Evolutionary conservation across 2,113 vertebrate species (phyloP), one percentile per base, ranked within the genome.

Genomic region (Bubo blakistoni): DNA sequence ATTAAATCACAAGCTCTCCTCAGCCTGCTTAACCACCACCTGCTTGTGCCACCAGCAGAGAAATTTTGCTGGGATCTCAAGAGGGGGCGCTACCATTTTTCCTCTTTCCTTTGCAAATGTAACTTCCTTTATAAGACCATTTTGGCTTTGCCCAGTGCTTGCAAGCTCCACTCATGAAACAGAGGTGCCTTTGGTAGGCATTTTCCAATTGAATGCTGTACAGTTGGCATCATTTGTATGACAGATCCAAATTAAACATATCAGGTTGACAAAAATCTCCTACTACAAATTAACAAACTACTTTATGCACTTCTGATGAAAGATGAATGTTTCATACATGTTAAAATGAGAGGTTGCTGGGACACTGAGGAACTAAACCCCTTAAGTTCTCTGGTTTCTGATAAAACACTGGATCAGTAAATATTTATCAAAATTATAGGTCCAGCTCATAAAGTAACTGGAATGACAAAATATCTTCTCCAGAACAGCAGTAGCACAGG

Each of bases 271-370:
- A 97, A 86, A 97, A 95, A 71, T 52, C 20, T 84, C n/a, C 25
- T 70, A 67, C 91, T 95, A 91, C 88, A 96, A 97, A 96, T 96
- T 81, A 94, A 85, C 27, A 77, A 91, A 59, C 44, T 46, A 86
- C 58, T 96, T 97, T 92, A 96, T 97, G 89, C 61, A 90, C 70
- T 96, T 78, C 46, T 69, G 79, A 85, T 96, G 96, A 97, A 97
- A 98, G 96, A 96, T 47, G 25, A 95, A 97, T 96, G 91, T 85
- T 92, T 87, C 59, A 76, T 62, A 91, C 46, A 78, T 5, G 1
- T 88, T 92, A 92, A 97, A 95, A 76, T 94, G 92, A 96, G 94
- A 96, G 85, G 90, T 85, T 77, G 93, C 89, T 91, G 76, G 65
- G 72, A 97, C 38, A 57, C 72, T 67, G 49, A 97, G 81, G 90